phyloP scores from a whole-genome alignment of 2,113 vertebrate genomes.

The Prionailurus bengalensis region DNA sequence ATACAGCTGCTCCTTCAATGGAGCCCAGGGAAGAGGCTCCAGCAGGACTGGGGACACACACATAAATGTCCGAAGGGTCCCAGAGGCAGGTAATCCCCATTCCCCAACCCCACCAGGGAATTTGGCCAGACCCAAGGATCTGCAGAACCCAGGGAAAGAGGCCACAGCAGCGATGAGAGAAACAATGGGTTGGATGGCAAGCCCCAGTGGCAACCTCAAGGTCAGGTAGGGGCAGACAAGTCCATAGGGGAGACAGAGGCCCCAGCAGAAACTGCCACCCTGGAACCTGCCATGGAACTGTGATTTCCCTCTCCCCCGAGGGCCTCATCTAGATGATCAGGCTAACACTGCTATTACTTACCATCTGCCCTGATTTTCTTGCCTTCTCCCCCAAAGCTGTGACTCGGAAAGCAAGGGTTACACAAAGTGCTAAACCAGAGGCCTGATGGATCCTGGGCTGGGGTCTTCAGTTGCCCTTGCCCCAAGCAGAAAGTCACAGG shows the following conservation, averaged over 20 bases:
- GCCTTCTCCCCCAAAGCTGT: neutral
- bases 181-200: neutral
- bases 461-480: neutral
- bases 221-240: neutral
- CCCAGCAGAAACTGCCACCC: neutral
- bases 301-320: neutral
- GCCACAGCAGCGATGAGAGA: neutral
- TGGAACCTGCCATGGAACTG: neutral
- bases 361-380: neutral
- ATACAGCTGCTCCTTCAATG: neutral
- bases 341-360: neutral
- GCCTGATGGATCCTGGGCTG: neutral
- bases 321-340: neutral
- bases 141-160: neutral
- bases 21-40: neutral
- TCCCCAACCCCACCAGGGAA: rapidly evolving
- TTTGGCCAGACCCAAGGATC: neutral
- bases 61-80: rapidly evolving
- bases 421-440: neutral
- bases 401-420: neutral
- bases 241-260: neutral
- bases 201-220: neutral
- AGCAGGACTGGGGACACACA: neutral
- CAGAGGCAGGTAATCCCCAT: neutral
- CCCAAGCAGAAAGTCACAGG: neutral